A percentile compares a stretch with the other conserved stretches of the same genome.
Evolutionary conservation across 2,888 invertebrate species (phyloP).

Genomic region (Pammene fasciana): DNA sequence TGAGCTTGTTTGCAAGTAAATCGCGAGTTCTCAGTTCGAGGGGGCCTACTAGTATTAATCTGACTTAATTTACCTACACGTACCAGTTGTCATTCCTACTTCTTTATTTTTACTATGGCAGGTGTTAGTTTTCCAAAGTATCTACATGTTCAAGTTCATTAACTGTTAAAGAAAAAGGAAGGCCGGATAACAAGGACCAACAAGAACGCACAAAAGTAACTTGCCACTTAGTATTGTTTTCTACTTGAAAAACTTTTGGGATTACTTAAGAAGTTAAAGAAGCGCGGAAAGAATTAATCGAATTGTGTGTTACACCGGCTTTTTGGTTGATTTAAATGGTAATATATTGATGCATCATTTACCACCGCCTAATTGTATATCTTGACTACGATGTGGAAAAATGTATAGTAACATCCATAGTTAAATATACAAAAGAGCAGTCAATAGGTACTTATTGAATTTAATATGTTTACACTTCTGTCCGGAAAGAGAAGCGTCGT

Average conservation of each 20-base stretch:
- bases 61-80: too few species aligned
- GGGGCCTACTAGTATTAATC: too few species aligned
- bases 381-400: too few species aligned
- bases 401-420: too few species aligned
- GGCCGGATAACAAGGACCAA: constrained; percentile 34
- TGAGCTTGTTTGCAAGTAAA: too few species aligned
- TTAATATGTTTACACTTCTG: too few species aligned
- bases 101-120: background rate
- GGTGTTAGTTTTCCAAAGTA: constrained; percentile 21
- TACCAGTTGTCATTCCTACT: background rate
- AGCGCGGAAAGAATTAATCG: constrained; percentile 61
- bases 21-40: too few species aligned
- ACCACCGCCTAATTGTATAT: background rate
- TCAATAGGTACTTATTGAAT: too few species aligned
- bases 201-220: constrained; percentile 50
- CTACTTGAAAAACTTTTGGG: constrained; percentile 65
- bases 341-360: constrained; percentile 9
- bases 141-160: constrained; percentile 41
- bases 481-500: too few species aligned
- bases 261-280: constrained; percentile 70
- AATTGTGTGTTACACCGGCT: constrained; percentile 50
- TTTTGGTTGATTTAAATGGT: constrained; percentile 27
- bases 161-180: constrained; percentile 46
- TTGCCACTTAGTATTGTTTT: constrained; percentile 65
- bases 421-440: too few species aligned